These are phyloP conservation scores for Lepidurus apus DNA, from an alignment of 1,140 invertebrate genomes.

Conservation along the genomic window DNA sequence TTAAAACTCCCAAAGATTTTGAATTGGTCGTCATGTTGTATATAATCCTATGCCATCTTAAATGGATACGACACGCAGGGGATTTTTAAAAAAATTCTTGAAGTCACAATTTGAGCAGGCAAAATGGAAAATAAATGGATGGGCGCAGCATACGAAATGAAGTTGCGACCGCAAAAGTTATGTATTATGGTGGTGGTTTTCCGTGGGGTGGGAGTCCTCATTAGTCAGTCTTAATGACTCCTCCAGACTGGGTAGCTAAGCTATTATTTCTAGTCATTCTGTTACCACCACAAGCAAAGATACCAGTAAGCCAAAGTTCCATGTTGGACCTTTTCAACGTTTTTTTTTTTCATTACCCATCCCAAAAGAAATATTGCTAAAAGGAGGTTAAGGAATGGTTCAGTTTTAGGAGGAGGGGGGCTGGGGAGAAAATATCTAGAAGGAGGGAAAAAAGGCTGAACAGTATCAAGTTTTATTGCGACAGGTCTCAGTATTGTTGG, in stretches of 20 bases:
- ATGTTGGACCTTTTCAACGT: no score
- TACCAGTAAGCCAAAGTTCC: background rate
- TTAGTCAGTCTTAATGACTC: constrained; percentile 19
- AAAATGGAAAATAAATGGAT: background rate
- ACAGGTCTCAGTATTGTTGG: background rate
- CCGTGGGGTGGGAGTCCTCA: constrained; percentile 12
- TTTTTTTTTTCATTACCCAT: no score
- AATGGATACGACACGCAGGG: background rate
- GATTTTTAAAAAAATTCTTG: background rate
- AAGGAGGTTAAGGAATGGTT: background rate
- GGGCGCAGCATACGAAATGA: background rate
- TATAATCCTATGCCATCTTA: background rate
- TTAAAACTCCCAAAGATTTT: background rate
- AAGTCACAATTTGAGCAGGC: background rate
- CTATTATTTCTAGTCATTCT: constrained; percentile 4
- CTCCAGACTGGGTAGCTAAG: constrained; percentile 1
- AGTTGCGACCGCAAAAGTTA: background rate
- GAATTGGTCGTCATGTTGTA: background rate
- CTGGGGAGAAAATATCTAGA: background rate
- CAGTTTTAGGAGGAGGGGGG: background rate
- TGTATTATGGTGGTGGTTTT: background rate
- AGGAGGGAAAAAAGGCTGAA: background rate
- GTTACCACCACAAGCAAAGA: background rate
- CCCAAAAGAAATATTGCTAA: background rate
- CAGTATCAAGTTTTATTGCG: constrained; percentile 3